Evolutionary conservation across 2,888 invertebrate species (phyloP).

Genomic region (Ormyrus pomaceus): DNA sequence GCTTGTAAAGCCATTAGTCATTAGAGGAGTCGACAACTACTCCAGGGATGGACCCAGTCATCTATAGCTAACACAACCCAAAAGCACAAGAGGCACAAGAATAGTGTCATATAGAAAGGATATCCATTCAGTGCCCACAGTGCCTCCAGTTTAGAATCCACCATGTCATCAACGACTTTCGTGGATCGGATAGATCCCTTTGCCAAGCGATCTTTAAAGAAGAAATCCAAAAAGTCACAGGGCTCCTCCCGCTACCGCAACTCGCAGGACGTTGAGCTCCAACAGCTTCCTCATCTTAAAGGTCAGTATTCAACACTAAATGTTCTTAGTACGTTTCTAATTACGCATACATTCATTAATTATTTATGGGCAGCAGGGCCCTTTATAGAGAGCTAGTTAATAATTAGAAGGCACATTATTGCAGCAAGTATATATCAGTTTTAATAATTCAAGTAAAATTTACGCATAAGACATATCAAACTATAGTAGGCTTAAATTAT

Average conservation of each 20-base stretch:
- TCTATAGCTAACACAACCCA: slow-evolving; percentile 58
- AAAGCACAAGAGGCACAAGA: slow-evolving; percentile 48
- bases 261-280: slow-evolving; percentile 97
- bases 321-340: slow-evolving; percentile 3
- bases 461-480: not conserved
- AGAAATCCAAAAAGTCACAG: slow-evolving; percentile 99
- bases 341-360: slow-evolving; percentile 37
- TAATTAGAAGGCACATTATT: slow-evolving; percentile 36
- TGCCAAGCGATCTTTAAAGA: slow-evolving; percentile 97
- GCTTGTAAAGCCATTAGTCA: slow-evolving; percentile 17
- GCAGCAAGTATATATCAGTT: slow-evolving; percentile 14
- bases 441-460: slow-evolving; percentile 13
- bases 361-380: slow-evolving; percentile 55
- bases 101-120: slow-evolving; percentile 47
- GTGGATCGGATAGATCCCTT: slow-evolving; percentile 99
- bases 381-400: slow-evolving; percentile 52
- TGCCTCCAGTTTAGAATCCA: slow-evolving; percentile 66
- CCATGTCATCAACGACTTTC: slow-evolving; percentile 87
- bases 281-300: slow-evolving; percentile 97
- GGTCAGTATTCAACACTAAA: slow-evolving; percentile 80
- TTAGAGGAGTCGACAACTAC: slow-evolving; percentile 29
- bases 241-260: slow-evolving; percentile 99
- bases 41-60: slow-evolving; percentile 56
- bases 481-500: not conserved
- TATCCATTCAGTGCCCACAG: slow-evolving; percentile 56